phyloP scores from a whole-genome alignment of 2,797 vertebrate genomes.

The Rhabdophis nuchalis region DNA sequence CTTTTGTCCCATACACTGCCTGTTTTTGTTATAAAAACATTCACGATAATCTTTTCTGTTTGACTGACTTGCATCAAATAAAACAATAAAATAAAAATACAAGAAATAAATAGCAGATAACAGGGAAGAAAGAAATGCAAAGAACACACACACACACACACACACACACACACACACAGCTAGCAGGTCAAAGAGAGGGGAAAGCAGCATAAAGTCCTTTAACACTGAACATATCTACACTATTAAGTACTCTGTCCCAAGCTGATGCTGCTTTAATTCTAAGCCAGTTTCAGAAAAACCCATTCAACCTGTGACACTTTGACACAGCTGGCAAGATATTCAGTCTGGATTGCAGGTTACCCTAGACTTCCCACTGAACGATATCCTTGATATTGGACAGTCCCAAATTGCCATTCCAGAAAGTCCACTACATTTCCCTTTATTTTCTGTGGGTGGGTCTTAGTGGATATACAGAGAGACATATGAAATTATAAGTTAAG shows the following conservation, averaged over 20 bases:
- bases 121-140: neutral
- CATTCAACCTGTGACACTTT: neutral
- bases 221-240: neutral
- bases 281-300: neutral
- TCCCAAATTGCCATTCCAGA: neutral
- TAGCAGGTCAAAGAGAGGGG: neutral
- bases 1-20: neutral
- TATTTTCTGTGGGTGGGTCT: neutral
- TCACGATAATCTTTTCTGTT: neutral
- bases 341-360: neutral
- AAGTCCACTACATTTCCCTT: neutral
- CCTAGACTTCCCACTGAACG: neutral
- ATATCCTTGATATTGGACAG: neutral
- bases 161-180: neutral
- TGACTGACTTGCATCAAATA: neutral
- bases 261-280: neutral
- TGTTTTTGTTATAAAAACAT: neutral
- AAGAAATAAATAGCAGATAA: neutral
- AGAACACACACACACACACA: neutral
- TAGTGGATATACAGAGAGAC: neutral
- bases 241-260: neutral
- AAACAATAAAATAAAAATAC: neutral
- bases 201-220: neutral
- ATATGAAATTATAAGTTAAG: neutral
- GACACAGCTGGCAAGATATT: neutral